phyloP scores from a whole-genome alignment of 2,113 vertebrate genomes.

The Crotalus helleri region DNA sequence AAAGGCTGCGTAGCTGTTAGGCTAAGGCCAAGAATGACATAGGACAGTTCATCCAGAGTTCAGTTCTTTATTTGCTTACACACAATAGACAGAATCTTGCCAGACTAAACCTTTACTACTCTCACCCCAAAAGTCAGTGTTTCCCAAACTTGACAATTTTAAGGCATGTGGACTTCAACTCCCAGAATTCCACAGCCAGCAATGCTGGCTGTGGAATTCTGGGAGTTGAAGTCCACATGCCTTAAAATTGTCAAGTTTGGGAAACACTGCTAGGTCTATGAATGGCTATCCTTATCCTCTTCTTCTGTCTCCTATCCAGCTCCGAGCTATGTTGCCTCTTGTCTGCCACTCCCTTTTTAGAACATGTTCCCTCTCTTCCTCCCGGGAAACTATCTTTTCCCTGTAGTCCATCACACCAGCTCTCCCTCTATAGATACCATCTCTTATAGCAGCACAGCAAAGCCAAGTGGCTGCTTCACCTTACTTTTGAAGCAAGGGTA shows the following conservation, averaged over 20 bases:
- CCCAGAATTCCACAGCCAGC: no score
- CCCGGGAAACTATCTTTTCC: neutral
- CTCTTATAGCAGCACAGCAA: neutral
- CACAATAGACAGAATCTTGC: neutral
- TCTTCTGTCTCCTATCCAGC: neutral
- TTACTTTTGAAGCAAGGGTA: neutral
- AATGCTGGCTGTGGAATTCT: no score
- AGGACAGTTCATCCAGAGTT: neutral
- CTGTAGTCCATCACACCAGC: neutral
- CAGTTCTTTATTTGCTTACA: neutral
- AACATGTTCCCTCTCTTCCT: neutral
- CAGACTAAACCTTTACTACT: neutral
- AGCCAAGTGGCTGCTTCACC: neutral
- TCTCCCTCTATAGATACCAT: neutral
- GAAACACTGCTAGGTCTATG: neutral
- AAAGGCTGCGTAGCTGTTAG: neutral
- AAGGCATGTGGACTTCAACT: no score
- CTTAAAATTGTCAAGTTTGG: no score
- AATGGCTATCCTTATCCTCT: neutral
- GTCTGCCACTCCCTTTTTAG: neutral
- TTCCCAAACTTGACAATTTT: no score
- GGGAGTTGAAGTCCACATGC: no score
- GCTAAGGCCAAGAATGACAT: neutral
- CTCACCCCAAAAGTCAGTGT: neutral
- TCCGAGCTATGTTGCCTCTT: neutral